Conservation (phyloP, 1,140 invertebrate genomes). For the Pseudomyrmex sp. region DNA sequence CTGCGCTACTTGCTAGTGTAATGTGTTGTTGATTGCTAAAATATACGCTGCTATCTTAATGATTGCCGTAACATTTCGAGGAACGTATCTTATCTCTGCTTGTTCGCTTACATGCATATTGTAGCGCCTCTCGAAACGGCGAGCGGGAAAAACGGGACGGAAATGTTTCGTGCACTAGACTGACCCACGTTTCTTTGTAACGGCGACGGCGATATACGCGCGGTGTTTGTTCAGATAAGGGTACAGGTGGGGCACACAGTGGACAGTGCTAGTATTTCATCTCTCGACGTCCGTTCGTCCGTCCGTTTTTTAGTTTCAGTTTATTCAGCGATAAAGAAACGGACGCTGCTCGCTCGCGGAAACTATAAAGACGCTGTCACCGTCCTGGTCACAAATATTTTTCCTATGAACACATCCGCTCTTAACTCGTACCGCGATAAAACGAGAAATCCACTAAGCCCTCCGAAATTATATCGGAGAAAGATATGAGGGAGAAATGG, state of each 20-base stretch:
- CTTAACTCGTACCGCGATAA: background rate
- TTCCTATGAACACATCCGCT: constrained; percentile 54
- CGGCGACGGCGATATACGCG: constrained; percentile 75
- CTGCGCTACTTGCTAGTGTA: background rate
- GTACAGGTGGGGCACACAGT: constrained; percentile 80
- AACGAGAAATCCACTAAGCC: background rate
- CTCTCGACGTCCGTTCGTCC: constrained; percentile 73
- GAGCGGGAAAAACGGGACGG: constrained; percentile 66
- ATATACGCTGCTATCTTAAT: constrained; percentile 47
- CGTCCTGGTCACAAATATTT: constrained; percentile 48
- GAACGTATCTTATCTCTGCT: constrained; percentile 50
- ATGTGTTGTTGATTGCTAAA: constrained; percentile 28
- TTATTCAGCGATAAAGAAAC: constrained; percentile 76
- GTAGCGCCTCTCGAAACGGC: constrained; percentile 40
- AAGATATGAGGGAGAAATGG: background rate
- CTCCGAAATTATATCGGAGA: background rate
- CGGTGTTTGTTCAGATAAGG: constrained; percentile 83
- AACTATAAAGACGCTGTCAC: constrained; percentile 52
- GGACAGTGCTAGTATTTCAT: constrained; percentile 83
- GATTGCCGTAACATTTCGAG: constrained; percentile 40
- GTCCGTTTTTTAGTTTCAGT: constrained; percentile 73
- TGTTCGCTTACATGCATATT: constrained; percentile 44
- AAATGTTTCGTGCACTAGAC: constrained; percentile 62
- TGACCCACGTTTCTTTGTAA: constrained; percentile 74
- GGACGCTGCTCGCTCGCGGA: constrained; percentile 45